Conservation (phyloP, 2,797 vertebrate species). For the Phoeniculus purpureus region DNA sequence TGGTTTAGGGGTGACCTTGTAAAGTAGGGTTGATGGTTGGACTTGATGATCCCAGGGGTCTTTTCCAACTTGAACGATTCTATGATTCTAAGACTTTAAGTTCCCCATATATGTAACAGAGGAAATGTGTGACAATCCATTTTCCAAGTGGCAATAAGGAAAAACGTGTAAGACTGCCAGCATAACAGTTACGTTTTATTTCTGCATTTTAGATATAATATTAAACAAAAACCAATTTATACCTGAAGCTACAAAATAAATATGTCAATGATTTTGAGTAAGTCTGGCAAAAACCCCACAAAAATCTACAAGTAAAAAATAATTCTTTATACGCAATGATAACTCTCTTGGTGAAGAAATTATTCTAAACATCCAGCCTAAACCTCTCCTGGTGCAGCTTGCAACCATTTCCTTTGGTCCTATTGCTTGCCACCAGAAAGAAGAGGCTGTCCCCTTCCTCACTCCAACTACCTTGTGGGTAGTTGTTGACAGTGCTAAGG, state of each 20-base stretch:
- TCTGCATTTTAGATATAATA: background rate
- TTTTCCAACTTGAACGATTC: too few relatives aligned
- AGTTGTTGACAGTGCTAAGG: too few relatives aligned
- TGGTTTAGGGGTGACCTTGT: too few relatives aligned
- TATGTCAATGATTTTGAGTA: background rate
- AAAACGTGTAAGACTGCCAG: background rate
- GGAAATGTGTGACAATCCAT: background rate
- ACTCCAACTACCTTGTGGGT: too few relatives aligned
- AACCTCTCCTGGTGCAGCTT: too few relatives aligned
- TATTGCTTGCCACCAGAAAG: too few relatives aligned
- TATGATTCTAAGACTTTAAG: background rate
- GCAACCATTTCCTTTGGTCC: too few relatives aligned
- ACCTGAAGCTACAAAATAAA: background rate
- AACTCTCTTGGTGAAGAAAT: too few relatives aligned
- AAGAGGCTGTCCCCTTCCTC: too few relatives aligned
- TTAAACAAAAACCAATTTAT: background rate
- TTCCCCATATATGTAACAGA: background rate
- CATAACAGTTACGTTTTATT: background rate
- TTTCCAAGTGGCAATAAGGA: background rate
- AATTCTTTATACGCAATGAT: background rate
- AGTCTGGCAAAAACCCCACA: background rate
- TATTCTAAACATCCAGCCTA: too few relatives aligned
- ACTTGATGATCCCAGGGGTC: too few relatives aligned
- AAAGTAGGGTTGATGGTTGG: too few relatives aligned
- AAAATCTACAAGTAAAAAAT: fast-evolving